Conservation (phyloP, 2,888 invertebrate genomes). For the Empis stercorea region DNA sequence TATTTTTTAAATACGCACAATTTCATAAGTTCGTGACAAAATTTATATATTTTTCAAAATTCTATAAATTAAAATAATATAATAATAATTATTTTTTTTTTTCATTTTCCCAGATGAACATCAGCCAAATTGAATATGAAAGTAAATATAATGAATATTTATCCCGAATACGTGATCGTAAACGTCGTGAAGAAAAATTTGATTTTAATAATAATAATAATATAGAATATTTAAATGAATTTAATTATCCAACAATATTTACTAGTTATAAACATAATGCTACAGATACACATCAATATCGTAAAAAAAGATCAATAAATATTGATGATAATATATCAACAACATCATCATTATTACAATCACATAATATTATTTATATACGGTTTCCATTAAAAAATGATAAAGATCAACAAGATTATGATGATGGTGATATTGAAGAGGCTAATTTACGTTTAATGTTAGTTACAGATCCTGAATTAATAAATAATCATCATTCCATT, state of each 20-base stretch:
- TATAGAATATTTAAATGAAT: constrained; percentile 1
- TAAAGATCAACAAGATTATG: background rate
- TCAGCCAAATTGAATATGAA: constrained; percentile 50
- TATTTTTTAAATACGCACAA: too few relatives aligned
- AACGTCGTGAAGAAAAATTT: constrained; percentile 12
- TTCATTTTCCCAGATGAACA: constrained; percentile 43
- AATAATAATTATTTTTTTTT: background rate
- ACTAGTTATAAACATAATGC: constrained; percentile 16
- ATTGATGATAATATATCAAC: background rate
- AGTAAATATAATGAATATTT: constrained; percentile 48
- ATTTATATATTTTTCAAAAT: background rate
- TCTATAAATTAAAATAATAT: background rate
- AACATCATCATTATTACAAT: constrained; percentile 4
- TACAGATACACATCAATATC: constrained; percentile 5
- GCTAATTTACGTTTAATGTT: constrained; percentile 29
- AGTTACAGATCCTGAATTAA: constrained; percentile 23
- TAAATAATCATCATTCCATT: constrained; percentile 8
- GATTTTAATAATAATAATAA: constrained; percentile 5
- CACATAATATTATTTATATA: constrained; percentile 17
- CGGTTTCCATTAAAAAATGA: constrained; percentile 2
- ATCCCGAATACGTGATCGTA: constrained; percentile 30
- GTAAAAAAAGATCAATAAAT: constrained; percentile 7
- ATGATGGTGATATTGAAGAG: constrained; percentile 23
- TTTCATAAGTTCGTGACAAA: background rate
- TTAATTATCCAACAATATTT: constrained; percentile 16